A percentile compares a stretch with the other conserved stretches of the same genome.
phyloP scores from a whole-genome alignment of 2,888 invertebrate species.

The Agrochola lychnidis region DNA sequence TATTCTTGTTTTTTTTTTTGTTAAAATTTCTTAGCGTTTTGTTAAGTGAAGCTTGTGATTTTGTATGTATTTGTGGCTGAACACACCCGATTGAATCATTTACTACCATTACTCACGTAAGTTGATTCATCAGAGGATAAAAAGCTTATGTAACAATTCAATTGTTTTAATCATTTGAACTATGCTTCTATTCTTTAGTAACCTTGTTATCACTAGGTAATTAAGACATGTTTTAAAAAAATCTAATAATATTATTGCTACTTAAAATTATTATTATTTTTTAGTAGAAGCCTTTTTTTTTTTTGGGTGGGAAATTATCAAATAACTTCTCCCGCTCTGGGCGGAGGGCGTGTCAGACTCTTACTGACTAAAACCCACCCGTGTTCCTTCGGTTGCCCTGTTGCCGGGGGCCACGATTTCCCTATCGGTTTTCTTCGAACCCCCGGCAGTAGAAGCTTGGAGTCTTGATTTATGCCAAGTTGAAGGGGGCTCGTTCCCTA shows the following conservation, averaged over 20 bases:
- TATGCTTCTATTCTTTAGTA: slow-evolving; percentile 2
- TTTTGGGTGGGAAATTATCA: no score
- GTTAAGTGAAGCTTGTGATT: slow-evolving; percentile 24
- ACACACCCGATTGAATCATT: slow-evolving; percentile 21
- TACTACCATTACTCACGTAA: slow-evolving; percentile 4
- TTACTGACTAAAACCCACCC: no score
- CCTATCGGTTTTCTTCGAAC: no score
- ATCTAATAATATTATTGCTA: not conserved
- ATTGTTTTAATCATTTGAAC: slow-evolving; percentile 15
- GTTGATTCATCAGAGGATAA: not conserved
- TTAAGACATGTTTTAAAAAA: not conserved
- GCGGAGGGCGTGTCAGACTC: no score
- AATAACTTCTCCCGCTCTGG: no score
- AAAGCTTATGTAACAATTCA: not conserved
- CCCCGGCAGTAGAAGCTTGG: not conserved
- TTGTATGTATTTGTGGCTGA: slow-evolving; percentile 13
- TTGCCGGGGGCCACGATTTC: no score
- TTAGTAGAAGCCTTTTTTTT: not conserved
- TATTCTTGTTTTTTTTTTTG: slow-evolving; percentile 24
- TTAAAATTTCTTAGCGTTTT: slow-evolving; percentile 33
- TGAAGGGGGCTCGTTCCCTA: not conserved
- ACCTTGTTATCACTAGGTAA: not conserved
- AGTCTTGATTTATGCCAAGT: not conserved
- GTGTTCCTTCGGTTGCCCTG: no score
- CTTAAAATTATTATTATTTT: not conserved